These are phyloP conservation scores for Parazoanthus atlanticus DNA, from an alignment of 92 coral and sea anemone species.

Conservation along the genomic window DNA sequence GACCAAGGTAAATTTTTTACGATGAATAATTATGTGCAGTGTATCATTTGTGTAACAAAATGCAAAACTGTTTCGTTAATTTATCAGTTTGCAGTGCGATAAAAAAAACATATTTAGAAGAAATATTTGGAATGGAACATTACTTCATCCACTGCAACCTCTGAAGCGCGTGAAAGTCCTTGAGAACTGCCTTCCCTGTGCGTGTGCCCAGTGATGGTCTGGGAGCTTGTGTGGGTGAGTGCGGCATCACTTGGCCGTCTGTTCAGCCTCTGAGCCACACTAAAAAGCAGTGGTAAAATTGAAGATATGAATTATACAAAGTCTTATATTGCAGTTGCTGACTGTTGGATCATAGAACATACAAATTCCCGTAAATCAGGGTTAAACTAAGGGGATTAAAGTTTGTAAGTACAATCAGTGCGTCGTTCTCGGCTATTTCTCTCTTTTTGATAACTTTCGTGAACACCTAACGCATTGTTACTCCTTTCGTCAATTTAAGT, in stretches of 20 bases:
- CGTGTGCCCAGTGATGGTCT: not conserved
- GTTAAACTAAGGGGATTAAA: not conserved
- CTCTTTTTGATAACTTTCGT: not conserved
- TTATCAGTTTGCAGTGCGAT: not conserved
- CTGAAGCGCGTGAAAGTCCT: not conserved
- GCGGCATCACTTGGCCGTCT: not conserved
- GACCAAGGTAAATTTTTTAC: not conserved
- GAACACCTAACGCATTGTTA: no score
- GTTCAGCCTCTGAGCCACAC: not conserved
- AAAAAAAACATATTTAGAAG: not conserved
- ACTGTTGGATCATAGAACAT: not conserved
- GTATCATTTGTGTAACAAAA: no score
- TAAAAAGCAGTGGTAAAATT: no score
- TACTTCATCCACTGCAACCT: not conserved
- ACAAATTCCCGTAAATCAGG: not conserved
- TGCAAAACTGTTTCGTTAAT: not conserved
- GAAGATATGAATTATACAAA: not conserved
- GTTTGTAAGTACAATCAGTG: not conserved
- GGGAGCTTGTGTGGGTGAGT: not conserved
- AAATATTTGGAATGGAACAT: not conserved
- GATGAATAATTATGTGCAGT: not conserved
- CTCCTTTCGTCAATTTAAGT: not conserved
- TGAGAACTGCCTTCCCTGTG: not conserved
- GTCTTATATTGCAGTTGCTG: not conserved
- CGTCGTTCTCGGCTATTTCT: not conserved